Evolutionary conservation across 2,888 invertebrate genomes (phyloP).

Genomic region (Hipparchia sbordonii): DNA sequence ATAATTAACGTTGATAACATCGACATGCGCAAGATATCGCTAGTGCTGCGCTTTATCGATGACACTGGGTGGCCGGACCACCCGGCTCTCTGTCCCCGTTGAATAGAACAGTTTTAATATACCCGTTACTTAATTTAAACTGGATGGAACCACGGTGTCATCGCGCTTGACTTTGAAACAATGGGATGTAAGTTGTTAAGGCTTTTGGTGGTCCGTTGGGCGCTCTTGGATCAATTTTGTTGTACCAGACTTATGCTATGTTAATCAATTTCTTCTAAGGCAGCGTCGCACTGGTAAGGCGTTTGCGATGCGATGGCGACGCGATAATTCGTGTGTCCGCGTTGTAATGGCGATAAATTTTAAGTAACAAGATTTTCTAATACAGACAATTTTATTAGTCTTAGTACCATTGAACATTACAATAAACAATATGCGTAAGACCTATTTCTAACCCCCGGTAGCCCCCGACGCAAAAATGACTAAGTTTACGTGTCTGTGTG

Average conservation of each 20-base stretch:
- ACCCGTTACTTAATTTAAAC: slow-evolving; percentile 51
- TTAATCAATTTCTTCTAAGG: neutral
- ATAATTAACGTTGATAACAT: slow-evolving; percentile 70
- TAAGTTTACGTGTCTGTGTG: too few relatives aligned
- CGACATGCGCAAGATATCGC: slow-evolving; percentile 62
- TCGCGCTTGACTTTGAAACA: slow-evolving; percentile 2
- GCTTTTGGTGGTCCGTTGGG: neutral
- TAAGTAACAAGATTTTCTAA: too few relatives aligned
- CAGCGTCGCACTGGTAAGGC: neutral
- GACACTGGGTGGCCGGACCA: slow-evolving; percentile 66
- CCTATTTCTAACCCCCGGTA: too few relatives aligned
- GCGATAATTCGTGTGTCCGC: too few relatives aligned
- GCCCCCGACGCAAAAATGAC: too few relatives aligned
- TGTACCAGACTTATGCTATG: neutral
- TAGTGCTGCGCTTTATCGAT: slow-evolving; percentile 61
- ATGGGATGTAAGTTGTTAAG: neutral
- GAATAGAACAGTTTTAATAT: slow-evolving; percentile 51
- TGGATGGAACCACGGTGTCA: slow-evolving; percentile 28
- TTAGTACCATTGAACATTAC: too few relatives aligned
- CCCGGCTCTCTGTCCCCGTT: slow-evolving; percentile 55
- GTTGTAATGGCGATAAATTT: too few relatives aligned
- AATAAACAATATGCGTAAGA: too few relatives aligned
- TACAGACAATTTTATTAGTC: too few relatives aligned
- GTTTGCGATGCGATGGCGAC: too few relatives aligned
- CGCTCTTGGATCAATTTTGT: neutral